Evolutionary conservation across 37 sponge, comb jelly and placozoan species (phyloP), one percentile per base, ranked within the genome.

Genomic region (Aphrocallistes beatrix): DNA sequence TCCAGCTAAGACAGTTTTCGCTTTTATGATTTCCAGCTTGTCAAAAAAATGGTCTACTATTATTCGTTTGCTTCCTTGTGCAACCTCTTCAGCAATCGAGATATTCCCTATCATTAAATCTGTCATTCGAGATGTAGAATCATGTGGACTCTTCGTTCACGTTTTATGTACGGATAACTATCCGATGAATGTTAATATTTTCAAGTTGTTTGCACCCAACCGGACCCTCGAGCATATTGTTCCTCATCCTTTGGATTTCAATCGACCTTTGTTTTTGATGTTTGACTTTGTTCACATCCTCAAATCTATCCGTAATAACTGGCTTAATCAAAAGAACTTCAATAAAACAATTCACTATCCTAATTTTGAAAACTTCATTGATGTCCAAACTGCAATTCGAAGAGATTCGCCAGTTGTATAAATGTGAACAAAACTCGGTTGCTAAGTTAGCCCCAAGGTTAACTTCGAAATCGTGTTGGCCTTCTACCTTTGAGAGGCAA

Each of bases 21-120:
- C 75, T 60, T 60, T 60, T 13, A 60, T 60, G 75, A 30, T 60
- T 60, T 60, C 75, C 3, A 60, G 75, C 75, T 60, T 60, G n/a
- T 13, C 17, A 25, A 60, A 60, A n/a, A 60, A 60, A 60, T 60
- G 75, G 75, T 60, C 75, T 32, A 60, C 75, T 28, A 60, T 60
- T 28, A 30, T 60, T 19, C 75, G 75, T 60, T 30, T 60, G n/a
- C 75, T 60, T 3, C 25, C 75, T 25, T 60, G n/a, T n/a, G n/a
- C n/a, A n/a, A n/a, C n/a, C n/a, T n/a, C n/a, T n/a, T n/a, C n/a
- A n/a, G n/a, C n/a, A n/a, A n/a, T n/a, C n/a, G n/a, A n/a, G n/a
- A n/a, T n/a, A n/a, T n/a, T n/a, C n/a, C n/a, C n/a, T n/a, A n/a
- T n/a, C n/a, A n/a, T n/a, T n/a, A n/a, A n/a, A n/a, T n/a, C n/a